Evolutionary conservation across 2,888 invertebrate species (phyloP), one percentile per base, ranked within the genome.

Genomic region (Rutpela maculata): DNA sequence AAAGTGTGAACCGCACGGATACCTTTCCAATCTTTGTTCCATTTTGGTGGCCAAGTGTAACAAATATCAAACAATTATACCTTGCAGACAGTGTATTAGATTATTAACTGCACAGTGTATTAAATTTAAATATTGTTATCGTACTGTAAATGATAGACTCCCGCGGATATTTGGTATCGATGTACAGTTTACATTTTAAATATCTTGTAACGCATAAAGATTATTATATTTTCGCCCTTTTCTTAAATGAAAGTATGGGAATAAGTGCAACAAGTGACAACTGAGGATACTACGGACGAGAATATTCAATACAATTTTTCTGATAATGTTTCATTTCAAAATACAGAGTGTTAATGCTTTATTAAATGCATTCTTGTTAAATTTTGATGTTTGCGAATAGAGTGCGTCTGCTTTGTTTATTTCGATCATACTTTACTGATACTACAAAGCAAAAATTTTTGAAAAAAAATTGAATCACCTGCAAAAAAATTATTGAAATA

Each of bases 21-120:
- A 82, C 87, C 87, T 88, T 87, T 87, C 87, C 84, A 88, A 85
- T 86, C 85, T 85, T 85, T 86, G 89, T 89, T 89, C 88, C 89
- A 85, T 89, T 85, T 88, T 89, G 82, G 85, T 85, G 84, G 81
- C 87, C 89, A 89, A 88, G 89, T 89, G 89, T 88, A 86, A 89
- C 88, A 78, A 78, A 78, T 66, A 73, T 75, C 74, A 70, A 71
- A 75, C 73, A 73, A 77, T 75, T 68, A 63, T 69, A 55, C 62
- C 69, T 72, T 67, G 59, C 67, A 66, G 57, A 65, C 35, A 65
- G 66, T n/a, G 55, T 56, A 70, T 38, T 59, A 57, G 19, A 65
- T 66, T 55, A 68, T 68, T 68, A 68, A 67, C 43, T 59, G 17
- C 74, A 26, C 15, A 66, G 43, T 35, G 35, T 59, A 59, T 50